Conservation (phyloP, 2,888 invertebrate species). For the Colostygia pectinataria region DNA sequence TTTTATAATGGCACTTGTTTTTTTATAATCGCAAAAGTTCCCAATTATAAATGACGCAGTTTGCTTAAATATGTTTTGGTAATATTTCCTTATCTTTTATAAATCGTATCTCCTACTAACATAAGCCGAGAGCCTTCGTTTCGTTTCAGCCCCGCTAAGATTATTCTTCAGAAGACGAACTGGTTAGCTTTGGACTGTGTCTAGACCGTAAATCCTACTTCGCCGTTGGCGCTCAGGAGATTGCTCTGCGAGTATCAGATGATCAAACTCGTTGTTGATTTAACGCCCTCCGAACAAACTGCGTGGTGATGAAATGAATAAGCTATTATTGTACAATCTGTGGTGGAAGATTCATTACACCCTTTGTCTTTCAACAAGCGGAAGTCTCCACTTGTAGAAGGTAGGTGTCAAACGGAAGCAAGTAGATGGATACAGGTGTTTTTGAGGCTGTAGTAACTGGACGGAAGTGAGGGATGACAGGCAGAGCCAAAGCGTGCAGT, state of each 20-base stretch:
- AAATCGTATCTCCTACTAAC: too few relatives aligned
- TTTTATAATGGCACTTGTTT: too few relatives aligned
- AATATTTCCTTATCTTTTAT: too few relatives aligned
- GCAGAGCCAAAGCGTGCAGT: too few relatives aligned
- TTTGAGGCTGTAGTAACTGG: not conserved
- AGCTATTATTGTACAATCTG: constrained; percentile 2
- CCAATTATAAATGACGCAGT: too few relatives aligned
- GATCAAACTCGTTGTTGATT: constrained; percentile 60
- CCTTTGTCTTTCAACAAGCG: constrained; percentile 8
- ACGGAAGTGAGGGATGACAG: not conserved
- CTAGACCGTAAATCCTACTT: constrained; percentile 52
- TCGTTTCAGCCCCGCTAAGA: not conserved
- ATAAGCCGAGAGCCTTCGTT: too few relatives aligned
- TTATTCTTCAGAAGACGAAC: not conserved
- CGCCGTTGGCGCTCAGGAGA: constrained; percentile 62
- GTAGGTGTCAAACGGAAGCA: not conserved
- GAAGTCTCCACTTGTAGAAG: constrained; percentile 2
- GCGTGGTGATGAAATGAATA: constrained; percentile 4
- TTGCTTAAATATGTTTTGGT: too few relatives aligned
- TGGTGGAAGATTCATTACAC: constrained; percentile 3
- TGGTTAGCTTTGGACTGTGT: constrained; percentile 36
- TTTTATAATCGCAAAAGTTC: too few relatives aligned
- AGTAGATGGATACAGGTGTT: constrained; percentile 10
- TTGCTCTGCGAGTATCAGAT: constrained; percentile 56
- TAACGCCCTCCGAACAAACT: constrained; percentile 43